Percentiles rank a stretch among this genome's conserved stretches.
Evolutionary conservation across 2,797 vertebrate species (phyloP).

Genomic region (Betta splendens): DNA sequence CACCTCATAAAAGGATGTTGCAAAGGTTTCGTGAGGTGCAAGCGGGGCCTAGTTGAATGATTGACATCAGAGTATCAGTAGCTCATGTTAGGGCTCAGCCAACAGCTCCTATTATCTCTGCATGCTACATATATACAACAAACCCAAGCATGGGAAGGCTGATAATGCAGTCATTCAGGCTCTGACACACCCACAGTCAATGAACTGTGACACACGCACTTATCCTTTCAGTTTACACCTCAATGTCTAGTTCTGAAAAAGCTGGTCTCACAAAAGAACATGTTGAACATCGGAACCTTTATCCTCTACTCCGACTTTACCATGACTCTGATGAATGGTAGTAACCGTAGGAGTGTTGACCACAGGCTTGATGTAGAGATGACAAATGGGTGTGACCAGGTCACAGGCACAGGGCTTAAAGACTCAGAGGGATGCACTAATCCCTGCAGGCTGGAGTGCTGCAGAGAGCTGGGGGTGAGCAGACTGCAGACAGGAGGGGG

Average conservation of each 20-base stretch:
- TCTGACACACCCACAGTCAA: conserved; percentile 3
- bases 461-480: conserved; percentile 22
- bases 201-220: background rate
- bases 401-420: conserved; percentile 56
- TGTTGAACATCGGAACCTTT: background rate
- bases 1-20: too few relatives aligned
- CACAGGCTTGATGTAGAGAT: conserved; percentile 26
- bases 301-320: background rate
- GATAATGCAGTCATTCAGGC: background rate
- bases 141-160: background rate
- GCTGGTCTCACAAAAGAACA: background rate
- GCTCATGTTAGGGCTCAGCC: too few relatives aligned
- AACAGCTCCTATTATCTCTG: background rate
- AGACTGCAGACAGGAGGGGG: conserved; percentile 11
- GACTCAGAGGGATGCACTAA: conserved; percentile 54
- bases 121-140: background rate
- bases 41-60: too few relatives aligned
- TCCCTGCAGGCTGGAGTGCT: conserved; percentile 40
- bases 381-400: conserved; percentile 31
- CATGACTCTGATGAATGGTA: background rate
- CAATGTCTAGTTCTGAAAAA: background rate
- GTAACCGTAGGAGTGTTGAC: background rate
- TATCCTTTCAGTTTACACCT: background rate
- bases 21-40: too few relatives aligned
- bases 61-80: background rate